Conservation (phyloP, 1,140 invertebrate species). For the Watersipora subatra region DNA sequence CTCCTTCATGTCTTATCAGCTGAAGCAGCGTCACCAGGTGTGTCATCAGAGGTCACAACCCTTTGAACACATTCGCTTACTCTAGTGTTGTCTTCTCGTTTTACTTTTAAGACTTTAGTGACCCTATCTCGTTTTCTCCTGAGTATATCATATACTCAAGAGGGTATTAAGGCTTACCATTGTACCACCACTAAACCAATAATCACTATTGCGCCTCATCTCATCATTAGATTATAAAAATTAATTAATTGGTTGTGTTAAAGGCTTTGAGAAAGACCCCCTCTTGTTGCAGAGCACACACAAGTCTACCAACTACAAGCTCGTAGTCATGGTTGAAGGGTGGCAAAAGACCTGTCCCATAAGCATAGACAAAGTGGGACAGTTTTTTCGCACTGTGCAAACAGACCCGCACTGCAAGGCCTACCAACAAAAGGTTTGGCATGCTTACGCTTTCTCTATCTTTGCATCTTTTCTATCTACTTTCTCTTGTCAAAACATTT, state of each 20-base stretch:
- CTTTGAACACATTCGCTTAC: too few species aligned
- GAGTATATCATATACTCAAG: too few species aligned
- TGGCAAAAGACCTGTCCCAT: slow-evolving; percentile 72
- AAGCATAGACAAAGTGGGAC: slow-evolving; percentile 83
- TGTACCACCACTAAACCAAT: too few species aligned
- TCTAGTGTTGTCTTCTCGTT: too few species aligned
- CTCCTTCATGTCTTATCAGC: slow-evolving; percentile 7
- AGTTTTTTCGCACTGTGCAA: slow-evolving; percentile 70
- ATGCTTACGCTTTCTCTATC: not conserved
- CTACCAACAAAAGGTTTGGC: slow-evolving; percentile 10
- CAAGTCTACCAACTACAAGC: slow-evolving; percentile 64
- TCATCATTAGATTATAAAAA: too few species aligned
- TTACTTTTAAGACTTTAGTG: too few species aligned
- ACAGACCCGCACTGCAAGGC: slow-evolving; percentile 14
- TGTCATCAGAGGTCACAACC: too few species aligned
- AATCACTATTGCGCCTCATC: too few species aligned
- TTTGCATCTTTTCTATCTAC: not conserved
- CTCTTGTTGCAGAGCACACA: slow-evolving; percentile 62
- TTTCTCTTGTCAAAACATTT: not conserved
- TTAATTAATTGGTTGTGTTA: too few species aligned
- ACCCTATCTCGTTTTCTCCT: too few species aligned
- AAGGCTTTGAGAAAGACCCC: too few species aligned
- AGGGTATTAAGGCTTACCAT: too few species aligned
- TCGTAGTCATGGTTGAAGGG: slow-evolving; percentile 72
- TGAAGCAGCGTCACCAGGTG: not conserved